phyloP scores from a whole-genome alignment of 1,140 invertebrate genomes.

The Marisa cornuarietis region DNA sequence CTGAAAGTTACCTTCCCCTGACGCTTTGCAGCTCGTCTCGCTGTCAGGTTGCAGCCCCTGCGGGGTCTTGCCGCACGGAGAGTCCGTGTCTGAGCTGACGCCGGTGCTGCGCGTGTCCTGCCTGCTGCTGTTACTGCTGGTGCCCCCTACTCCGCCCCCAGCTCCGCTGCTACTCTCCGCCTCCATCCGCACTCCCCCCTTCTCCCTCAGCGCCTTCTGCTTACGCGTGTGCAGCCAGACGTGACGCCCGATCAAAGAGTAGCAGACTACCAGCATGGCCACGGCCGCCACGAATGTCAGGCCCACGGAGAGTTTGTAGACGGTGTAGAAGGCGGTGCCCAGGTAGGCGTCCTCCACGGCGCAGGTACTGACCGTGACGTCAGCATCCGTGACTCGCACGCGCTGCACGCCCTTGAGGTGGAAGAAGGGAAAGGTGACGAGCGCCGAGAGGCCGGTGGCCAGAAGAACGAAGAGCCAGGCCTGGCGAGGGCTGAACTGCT shows the following conservation, averaged over 20 bases:
- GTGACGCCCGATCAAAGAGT: background rate
- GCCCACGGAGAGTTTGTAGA: background rate
- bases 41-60: too few relatives aligned
- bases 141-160: too few relatives aligned
- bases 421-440: background rate
- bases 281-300: background rate
- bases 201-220: too few relatives aligned
- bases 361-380: background rate
- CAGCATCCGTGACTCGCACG: background rate
- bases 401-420: background rate
- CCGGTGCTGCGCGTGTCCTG: background rate
- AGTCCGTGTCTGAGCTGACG: too few relatives aligned
- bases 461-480: background rate
- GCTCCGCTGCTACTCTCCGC: too few relatives aligned
- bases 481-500: background rate
- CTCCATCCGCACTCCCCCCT: too few relatives aligned
- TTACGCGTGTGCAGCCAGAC: too few relatives aligned
- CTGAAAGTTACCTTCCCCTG: too few relatives aligned
- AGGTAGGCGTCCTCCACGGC: background rate
- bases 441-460: background rate
- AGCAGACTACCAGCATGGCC: background rate
- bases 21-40: too few relatives aligned
- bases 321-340: background rate
- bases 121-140: background rate
- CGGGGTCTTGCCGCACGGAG: background rate